A percentile compares a stretch with the other conserved stretches of the same genome.
These are phyloP conservation scores for Fistularia tabacaria DNA, from an alignment of 2,797 vertebrate species.

Conservation along the genomic window DNA sequence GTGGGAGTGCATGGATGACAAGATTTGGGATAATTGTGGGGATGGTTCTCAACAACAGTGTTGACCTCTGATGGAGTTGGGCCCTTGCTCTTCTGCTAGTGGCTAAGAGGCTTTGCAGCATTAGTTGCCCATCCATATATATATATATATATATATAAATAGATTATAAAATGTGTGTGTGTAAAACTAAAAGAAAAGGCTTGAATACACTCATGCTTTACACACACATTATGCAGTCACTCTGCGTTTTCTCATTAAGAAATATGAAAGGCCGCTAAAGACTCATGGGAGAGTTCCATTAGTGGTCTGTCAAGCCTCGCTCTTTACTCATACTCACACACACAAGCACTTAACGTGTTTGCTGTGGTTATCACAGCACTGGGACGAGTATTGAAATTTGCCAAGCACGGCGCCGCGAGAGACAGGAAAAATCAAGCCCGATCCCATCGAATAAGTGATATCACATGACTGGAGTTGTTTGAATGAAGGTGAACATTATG, in stretches of 20 bases:
- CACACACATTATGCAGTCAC: conserved; percentile 40
- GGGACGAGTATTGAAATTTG: background rate
- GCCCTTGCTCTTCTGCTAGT: conserved; percentile 33
- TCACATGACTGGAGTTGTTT: no score
- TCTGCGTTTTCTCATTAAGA: conserved; percentile 64
- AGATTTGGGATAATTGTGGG: conserved; percentile 44
- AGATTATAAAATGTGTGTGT: background rate
- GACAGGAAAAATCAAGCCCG: no score
- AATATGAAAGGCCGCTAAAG: conserved; percentile 65
- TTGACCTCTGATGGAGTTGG: conserved; percentile 42
- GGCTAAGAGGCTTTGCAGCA: conserved; percentile 53
- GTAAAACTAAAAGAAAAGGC: no score
- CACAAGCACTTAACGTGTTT: conserved; percentile 50
- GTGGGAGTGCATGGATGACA: conserved; percentile 39
- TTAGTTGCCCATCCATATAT: conserved; percentile 14
- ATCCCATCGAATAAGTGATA: no score
- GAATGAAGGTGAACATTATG: no score
- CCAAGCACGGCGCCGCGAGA: no score
- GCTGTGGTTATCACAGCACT: conserved; percentile 48
- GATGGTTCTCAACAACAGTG: conserved; percentile 36
- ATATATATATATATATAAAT: background rate
- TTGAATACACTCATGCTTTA: conserved; percentile 1
- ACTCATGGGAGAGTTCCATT: conserved; percentile 65
- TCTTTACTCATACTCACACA: conserved; percentile 51
- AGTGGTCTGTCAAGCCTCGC: conserved; percentile 57